These are phyloP conservation scores for Eulemur albifrons DNA, from an alignment of 2,797 vertebrate genomes.

Conservation along the genomic window DNA sequence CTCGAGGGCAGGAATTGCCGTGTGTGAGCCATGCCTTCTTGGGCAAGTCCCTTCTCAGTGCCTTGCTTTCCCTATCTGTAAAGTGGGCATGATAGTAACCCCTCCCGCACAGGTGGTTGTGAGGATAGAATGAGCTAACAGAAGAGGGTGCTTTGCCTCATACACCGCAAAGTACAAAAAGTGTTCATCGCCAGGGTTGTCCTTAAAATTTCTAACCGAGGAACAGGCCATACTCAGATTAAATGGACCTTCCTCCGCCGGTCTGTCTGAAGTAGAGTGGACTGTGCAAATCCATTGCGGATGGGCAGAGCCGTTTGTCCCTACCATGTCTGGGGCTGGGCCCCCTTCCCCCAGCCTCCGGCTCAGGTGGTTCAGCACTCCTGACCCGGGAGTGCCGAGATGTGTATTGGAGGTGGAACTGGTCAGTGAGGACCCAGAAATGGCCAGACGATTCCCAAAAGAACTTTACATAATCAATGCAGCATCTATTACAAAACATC, in stretches of 20 bases:
- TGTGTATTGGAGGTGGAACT: constrained; percentile 50
- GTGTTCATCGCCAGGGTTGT: not conserved
- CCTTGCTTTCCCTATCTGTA: not conserved
- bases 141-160: not conserved
- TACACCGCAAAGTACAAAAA: not conserved
- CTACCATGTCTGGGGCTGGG: not conserved
- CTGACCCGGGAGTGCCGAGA: constrained; percentile 24
- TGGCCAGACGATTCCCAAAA: constrained; percentile 77
- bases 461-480: constrained; percentile 80
- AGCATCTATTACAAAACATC: constrained; percentile 78
- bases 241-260: not conserved
- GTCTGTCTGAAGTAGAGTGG: not conserved
- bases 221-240: not conserved
- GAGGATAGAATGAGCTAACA: not conserved
- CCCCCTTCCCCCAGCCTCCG: not conserved
- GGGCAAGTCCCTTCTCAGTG: not conserved
- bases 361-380: constrained; percentile 42
- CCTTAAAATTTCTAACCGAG: not conserved
- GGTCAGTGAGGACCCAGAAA: constrained; percentile 72
- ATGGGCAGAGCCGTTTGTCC: not conserved
- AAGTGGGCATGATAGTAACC: not conserved
- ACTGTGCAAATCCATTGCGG: not conserved
- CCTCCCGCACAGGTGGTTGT: fast-evolving
- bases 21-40: fast-evolving
- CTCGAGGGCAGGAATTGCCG: not conserved